Conservation (phyloP, 2,113 vertebrate genomes). For the Apaloderma vittatum region DNA sequence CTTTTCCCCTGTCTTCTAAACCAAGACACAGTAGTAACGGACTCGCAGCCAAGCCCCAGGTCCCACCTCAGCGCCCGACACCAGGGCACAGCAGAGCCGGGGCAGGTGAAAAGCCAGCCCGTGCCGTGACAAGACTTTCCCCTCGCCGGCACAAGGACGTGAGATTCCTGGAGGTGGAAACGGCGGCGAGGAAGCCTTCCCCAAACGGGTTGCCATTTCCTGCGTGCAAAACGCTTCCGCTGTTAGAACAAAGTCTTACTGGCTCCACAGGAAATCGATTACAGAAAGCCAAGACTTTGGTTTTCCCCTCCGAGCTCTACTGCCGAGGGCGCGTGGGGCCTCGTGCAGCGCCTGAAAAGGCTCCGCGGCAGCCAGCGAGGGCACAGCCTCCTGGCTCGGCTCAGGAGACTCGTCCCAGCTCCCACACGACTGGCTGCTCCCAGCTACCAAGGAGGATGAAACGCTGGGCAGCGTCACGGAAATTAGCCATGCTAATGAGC, state of each 20-base stretch:
- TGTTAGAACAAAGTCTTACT: not conserved
- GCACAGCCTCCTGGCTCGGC: not conserved
- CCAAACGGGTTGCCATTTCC: not conserved
- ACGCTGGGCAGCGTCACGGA: not conserved
- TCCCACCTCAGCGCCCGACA: accelerated
- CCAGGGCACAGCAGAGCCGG: too few relatives aligned
- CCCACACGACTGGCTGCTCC: not conserved
- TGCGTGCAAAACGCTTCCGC: slow-evolving; percentile 14
- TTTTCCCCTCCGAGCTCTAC: not conserved
- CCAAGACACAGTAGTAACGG: too few relatives aligned
- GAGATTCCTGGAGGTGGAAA: not conserved
- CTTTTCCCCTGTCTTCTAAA: too few relatives aligned
- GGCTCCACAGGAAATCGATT: slow-evolving; percentile 49
- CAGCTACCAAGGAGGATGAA: not conserved
- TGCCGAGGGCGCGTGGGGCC: not conserved
- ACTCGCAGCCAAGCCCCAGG: not conserved
- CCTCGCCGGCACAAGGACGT: not conserved
- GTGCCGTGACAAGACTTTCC: too few relatives aligned
- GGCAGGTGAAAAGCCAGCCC: not conserved
- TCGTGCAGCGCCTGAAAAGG: not conserved
- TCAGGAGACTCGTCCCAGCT: not conserved
- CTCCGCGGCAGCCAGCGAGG: accelerated
- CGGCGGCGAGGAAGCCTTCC: not conserved
- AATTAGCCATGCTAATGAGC: slow-evolving; percentile 31
- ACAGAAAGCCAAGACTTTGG: slow-evolving; percentile 24